Evolutionary conservation across 1,140 invertebrate genomes (phyloP).

Genomic region (Whitmania pigra): DNA sequence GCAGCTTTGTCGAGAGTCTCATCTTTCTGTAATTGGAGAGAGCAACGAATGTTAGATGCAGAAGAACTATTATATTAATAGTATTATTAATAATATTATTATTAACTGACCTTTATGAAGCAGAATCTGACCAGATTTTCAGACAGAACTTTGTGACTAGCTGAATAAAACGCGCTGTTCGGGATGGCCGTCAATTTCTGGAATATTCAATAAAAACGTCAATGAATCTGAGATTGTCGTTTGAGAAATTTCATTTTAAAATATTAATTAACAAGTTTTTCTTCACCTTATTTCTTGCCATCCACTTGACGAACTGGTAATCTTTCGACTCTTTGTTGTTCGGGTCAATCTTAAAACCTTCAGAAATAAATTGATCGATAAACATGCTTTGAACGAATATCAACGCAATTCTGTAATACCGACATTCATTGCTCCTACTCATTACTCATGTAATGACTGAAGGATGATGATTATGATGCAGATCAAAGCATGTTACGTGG

Average conservation of each 20-base stretch:
- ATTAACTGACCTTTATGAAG: constrained; percentile 63
- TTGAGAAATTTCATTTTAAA: neutral
- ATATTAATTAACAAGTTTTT: neutral
- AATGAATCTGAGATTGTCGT: neutral
- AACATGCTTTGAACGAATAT: neutral
- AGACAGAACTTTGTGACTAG: constrained; percentile 64
- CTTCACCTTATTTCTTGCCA: constrained; percentile 65
- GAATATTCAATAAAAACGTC: constrained; percentile 24
- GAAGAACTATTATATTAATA: neutral
- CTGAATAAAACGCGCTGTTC: constrained; percentile 78
- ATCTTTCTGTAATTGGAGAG: constrained; percentile 24
- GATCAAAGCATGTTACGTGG: no score
- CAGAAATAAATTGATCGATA: constrained; percentile 22
- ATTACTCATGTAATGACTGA: neutral
- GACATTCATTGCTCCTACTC: neutral
- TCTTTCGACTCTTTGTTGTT: constrained; percentile 52
- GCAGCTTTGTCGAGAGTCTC: constrained; percentile 26
- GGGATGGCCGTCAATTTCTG: constrained; percentile 80
- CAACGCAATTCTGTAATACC: neutral
- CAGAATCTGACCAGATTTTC: constrained; percentile 78
- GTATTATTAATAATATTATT: neutral
- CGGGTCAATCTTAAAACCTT: constrained; percentile 32
- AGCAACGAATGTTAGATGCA: neutral
- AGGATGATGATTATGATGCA: neutral
- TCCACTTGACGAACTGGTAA: constrained; percentile 86